Conservation (phyloP, 2,888 invertebrate species). For the Frankliniella intonsa region DNA sequence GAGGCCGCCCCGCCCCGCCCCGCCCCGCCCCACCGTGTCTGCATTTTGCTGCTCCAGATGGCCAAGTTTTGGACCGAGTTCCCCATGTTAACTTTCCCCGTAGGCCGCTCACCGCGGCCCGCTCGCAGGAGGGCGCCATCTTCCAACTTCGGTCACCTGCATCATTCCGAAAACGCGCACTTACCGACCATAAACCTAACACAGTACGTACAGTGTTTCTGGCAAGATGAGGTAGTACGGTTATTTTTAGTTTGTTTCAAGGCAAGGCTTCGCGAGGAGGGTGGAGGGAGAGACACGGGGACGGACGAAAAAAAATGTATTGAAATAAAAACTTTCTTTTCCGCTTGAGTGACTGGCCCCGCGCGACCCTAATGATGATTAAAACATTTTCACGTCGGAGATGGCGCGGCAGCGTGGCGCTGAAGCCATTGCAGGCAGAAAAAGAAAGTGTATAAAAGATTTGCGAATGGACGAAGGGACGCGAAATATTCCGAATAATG, state of each 20-base stretch:
- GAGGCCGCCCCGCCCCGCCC: background rate
- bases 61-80: background rate
- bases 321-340: slow-evolving; percentile 21
- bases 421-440: slow-evolving; percentile 6
- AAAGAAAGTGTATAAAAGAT: background rate
- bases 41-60: background rate
- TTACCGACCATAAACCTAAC: no score
- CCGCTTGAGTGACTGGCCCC: background rate
- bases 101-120: no score
- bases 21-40: background rate
- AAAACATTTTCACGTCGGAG: slow-evolving; percentile 13
- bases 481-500: no score
- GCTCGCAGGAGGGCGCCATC: no score
- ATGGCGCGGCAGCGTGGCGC: slow-evolving; percentile 2
- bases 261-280: no score
- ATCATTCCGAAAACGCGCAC: no score
- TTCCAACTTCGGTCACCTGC: no score
- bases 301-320: background rate
- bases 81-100: background rate
- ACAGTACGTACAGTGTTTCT: no score
- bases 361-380: slow-evolving; percentile 12
- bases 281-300: no score
- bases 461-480: no score
- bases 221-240: no score
- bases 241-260: no score